Conservation (phyloP, 2,113 vertebrate genomes). For the Prochilodus magdalenae region DNA sequence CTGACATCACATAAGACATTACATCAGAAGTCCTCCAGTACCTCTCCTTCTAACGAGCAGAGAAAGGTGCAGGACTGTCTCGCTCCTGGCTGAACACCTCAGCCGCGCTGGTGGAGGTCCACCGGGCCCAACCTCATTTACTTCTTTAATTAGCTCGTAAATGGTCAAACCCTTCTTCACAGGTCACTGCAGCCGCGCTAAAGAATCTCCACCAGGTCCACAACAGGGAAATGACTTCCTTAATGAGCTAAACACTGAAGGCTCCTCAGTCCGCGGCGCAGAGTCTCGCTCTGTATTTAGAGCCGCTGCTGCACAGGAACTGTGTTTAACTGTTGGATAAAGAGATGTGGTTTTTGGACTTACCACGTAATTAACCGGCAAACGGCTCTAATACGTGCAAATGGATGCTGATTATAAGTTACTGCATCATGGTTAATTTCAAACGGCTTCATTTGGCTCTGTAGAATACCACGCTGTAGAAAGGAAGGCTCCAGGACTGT, state of each 20-base stretch:
- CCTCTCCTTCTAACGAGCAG: no score
- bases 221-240: neutral
- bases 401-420: no score
- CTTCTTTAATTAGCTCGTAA: conserved; percentile 2
- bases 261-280: neutral
- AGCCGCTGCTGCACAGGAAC: neutral
- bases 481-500: no score
- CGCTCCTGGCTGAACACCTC: no score
- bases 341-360: neutral
- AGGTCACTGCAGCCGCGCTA: neutral
- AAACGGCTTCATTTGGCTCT: no score
- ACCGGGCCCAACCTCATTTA: neutral
- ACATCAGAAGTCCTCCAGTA: no score
- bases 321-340: neutral
- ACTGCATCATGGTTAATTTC: no score
- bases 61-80: no score
- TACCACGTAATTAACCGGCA: neutral
- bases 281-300: neutral
- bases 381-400: no score
- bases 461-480: no score
- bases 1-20: no score
- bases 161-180: neutral
- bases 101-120: neutral
- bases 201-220: neutral
- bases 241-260: neutral